Evolutionary conservation across 2,113 vertebrate species (phyloP).

Genomic region (Plecturocebus donacophilus): DNA sequence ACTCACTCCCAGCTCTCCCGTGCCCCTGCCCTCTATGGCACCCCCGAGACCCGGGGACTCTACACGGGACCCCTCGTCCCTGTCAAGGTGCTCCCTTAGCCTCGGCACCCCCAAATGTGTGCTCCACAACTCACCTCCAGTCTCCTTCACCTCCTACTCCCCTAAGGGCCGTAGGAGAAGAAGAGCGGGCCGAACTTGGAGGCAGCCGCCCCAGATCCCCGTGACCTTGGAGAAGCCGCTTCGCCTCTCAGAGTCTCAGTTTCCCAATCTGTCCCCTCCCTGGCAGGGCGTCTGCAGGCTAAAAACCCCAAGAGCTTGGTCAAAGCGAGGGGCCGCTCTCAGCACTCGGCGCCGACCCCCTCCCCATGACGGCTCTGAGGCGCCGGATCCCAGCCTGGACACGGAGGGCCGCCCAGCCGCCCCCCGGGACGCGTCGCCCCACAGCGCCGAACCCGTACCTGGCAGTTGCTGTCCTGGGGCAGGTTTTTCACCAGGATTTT

Average conservation of each 20-base stretch:
- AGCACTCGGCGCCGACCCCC: background rate
- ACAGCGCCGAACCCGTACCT: constrained; percentile 83
- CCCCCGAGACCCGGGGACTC: background rate
- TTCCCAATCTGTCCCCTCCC: background rate
- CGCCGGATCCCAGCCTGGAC: background rate
- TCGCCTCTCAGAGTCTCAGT: constrained; percentile 15
- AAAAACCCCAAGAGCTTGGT: background rate
- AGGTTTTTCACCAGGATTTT: constrained; percentile 96
- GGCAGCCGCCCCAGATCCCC: background rate
- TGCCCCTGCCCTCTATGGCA: background rate
- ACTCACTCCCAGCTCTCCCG: background rate
- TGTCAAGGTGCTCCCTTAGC: background rate
- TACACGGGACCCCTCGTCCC: background rate
- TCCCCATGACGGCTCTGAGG: background rate
- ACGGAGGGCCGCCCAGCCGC: background rate
- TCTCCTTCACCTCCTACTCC: background rate
- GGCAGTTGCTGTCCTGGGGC: constrained; percentile 92
- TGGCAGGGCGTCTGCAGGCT: background rate
- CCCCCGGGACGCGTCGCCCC: background rate
- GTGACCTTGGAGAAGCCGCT: background rate
- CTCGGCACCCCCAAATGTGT: background rate
- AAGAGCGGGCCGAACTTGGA: background rate
- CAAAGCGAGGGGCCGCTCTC: background rate
- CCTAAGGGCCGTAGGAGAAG: background rate
- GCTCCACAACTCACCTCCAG: background rate